Percentiles rank a stretch among this genome's conserved stretches.
These are phyloP conservation scores for Hemicrepidius hirtus DNA, from an alignment of 2,888 invertebrate genomes.

Conservation along the genomic window DNA sequence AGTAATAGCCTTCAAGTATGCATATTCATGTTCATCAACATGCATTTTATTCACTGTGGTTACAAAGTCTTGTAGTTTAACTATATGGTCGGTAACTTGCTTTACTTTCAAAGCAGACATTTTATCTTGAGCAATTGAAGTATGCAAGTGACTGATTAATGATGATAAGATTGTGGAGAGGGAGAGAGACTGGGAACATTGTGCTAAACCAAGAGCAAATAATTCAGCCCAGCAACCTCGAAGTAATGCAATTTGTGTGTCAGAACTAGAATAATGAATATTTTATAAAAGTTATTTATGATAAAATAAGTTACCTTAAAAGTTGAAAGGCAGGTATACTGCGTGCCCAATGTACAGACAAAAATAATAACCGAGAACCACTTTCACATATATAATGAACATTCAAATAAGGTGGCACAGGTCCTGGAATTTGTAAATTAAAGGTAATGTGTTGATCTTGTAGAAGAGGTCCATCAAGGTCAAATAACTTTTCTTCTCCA, in stretches of 20 bases:
- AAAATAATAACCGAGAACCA: constrained; percentile 92
- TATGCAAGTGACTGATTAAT: constrained; percentile 87
- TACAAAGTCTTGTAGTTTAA: constrained; percentile 85
- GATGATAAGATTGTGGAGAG: constrained; percentile 88
- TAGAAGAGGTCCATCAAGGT: constrained; percentile 79
- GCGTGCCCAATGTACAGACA: constrained; percentile 92
- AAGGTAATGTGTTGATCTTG: constrained; percentile 83
- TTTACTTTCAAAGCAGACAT: constrained; percentile 85
- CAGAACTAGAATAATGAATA: constrained; percentile 76
- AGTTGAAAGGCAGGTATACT: constrained; percentile 88
- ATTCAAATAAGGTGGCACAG: constrained; percentile 92
- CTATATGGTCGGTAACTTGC: constrained; percentile 84
- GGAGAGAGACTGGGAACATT: constrained; percentile 86
- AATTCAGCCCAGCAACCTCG: constrained; percentile 95
- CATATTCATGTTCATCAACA: constrained; percentile 89
- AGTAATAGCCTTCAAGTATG: constrained; percentile 88
- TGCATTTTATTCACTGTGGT: constrained; percentile 83
- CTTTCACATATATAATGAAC: constrained; percentile 97
- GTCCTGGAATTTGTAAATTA: constrained; percentile 84
- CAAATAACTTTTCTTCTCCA: constrained; percentile 68
- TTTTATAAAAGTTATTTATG: neutral
- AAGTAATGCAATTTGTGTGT: constrained; percentile 88
- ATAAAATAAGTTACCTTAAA: constrained; percentile 77
- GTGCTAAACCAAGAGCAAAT: constrained; percentile 92
- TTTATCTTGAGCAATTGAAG: constrained; percentile 83